Evolutionary conservation across 2,888 invertebrate genomes (phyloP), one percentile per base, ranked within the genome.

Genomic region (Lasius platythorax): DNA sequence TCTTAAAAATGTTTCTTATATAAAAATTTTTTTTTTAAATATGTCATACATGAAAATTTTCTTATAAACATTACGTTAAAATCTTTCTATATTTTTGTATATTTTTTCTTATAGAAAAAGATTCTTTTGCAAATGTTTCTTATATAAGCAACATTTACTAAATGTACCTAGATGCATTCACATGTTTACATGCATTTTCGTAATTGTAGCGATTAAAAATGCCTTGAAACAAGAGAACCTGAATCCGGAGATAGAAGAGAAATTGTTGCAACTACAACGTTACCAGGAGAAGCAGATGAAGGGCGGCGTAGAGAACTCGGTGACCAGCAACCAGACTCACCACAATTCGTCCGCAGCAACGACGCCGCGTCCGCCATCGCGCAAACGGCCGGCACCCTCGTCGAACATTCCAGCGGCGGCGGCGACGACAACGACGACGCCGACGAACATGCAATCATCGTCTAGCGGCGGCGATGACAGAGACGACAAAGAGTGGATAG

Each of bases 181-280:
- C 28, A 53, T 18, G 37, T 53, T 23, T 43, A 50, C 6, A 50
- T n/a, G 0, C 2, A n/a, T 50, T 50, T 50, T n/a, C n/a, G n/a
- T 58, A 2, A 78, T 75, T 87, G 95, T 96, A 98, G 98, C 98
- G 18, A 98, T 99, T 91, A 97, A 98, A 95, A 98, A 98, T 95
- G 98, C 98, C n/a, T 95, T 99, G 85, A 98, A 98, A 95, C 98
- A 98, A 95, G 98, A 98, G 93, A 98, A 98, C 94, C 96, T 98
- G 37, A 98, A 98, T 94, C 98, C 98, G 0, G 98, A 98, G 95
- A 98, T 99, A 88, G 98, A 98, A 94, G 98, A 99, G 93, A 99
- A 99, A 94, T 95, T 99, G 72, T 95, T 98, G 63, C 98, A 98
- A 91, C 96, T 98, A 91, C 98, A 98, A 95, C 96, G 97, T 73